phyloP scores from a whole-genome alignment of 2,797 vertebrate genomes.

The Semaprochilodus insignis region DNA sequence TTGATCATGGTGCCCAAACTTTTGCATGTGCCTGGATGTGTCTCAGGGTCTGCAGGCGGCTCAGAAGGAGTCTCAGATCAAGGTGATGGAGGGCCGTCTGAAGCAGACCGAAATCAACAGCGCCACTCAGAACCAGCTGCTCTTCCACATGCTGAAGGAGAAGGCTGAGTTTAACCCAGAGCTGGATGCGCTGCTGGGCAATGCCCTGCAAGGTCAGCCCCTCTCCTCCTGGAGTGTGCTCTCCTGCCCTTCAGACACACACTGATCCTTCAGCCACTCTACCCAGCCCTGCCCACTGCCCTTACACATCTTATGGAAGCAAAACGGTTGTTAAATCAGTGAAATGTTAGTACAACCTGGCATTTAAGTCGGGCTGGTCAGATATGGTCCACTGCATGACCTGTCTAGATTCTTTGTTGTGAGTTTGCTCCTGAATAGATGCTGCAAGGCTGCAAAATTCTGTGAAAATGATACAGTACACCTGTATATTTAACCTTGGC shows the following conservation, averaged over 20 bases:
- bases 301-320: neutral
- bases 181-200: slow-evolving; percentile 93
- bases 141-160: slow-evolving; percentile 99
- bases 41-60: slow-evolving; percentile 93
- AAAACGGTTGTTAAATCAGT: neutral
- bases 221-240: neutral
- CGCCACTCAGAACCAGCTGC: slow-evolving; percentile 95
- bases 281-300: slow-evolving; percentile 16
- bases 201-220: slow-evolving; percentile 92
- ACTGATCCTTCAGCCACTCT: neutral
- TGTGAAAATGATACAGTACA: neutral
- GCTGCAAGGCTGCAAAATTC: slow-evolving; percentile 48
- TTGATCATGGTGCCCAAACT: no score
- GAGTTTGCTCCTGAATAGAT: slow-evolving; percentile 68
- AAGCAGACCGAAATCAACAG: slow-evolving; percentile 98
- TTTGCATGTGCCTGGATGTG: slow-evolving; percentile 1
- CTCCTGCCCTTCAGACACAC: neutral
- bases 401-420: slow-evolving; percentile 56
- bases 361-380: slow-evolving; percentile 44
- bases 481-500: neutral
- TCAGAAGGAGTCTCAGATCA: slow-evolving; percentile 96
- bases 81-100: slow-evolving; percentile 95
- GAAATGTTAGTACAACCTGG: neutral
- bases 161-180: slow-evolving; percentile 98
- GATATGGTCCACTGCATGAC: slow-evolving; percentile 67